These are phyloP conservation scores for Platichthys flesus DNA, from an alignment of 2,113 vertebrate species.

Conservation along the genomic window DNA sequence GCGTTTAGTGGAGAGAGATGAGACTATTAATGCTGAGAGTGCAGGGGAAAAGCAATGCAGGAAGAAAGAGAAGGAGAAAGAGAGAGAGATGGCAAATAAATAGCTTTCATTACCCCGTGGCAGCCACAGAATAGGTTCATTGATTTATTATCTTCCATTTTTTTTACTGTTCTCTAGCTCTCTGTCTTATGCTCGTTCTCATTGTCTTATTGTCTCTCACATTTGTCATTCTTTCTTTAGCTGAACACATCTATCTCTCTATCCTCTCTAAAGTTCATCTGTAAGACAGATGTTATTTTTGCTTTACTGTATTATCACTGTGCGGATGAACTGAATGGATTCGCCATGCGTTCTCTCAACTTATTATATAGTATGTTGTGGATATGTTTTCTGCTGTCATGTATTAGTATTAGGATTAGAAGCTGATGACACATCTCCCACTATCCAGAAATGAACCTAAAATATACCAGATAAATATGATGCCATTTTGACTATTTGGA, in stretches of 20 bases:
- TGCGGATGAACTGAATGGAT: background rate
- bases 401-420: no score
- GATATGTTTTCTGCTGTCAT: background rate
- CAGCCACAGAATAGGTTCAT: conserved; percentile 56
- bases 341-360: background rate
- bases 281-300: background rate
- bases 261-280: background rate
- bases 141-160: conserved; percentile 57
- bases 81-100: conserved; percentile 55
- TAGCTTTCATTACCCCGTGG: conserved; percentile 65
- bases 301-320: background rate
- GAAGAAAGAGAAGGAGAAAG: background rate
- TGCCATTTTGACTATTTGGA: no score
- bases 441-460: no score
- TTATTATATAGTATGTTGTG: background rate
- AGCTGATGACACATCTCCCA: no score
- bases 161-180: conserved; percentile 9
- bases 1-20: conserved; percentile 54
- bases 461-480: no score
- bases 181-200: conserved; percentile 29
- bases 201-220: conserved; percentile 33
- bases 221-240: background rate
- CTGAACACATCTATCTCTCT: conserved; percentile 11
- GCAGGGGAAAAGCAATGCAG: background rate
- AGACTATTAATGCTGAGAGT: conserved; percentile 32